A percentile compares a stretch with the other conserved stretches of the same genome.
These are phyloP conservation scores for Rhodinocichla rosea DNA, from an alignment of 2,113 vertebrate genomes.

Conservation along the genomic window DNA sequence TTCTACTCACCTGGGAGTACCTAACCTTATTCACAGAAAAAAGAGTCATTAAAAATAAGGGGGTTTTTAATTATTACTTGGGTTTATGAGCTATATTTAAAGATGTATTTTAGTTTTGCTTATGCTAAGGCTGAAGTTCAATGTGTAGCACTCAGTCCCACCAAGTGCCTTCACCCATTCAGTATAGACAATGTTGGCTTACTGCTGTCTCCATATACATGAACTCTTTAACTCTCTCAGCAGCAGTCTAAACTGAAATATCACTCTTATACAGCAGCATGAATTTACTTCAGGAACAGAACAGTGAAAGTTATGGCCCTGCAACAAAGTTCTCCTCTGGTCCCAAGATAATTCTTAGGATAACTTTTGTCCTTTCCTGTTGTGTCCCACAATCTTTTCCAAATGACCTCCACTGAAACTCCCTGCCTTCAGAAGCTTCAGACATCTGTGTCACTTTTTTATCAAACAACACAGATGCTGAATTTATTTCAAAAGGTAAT, in stretches of 20 bases:
- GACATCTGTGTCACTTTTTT: neutral
- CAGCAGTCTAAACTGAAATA: neutral
- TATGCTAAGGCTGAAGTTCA: neutral
- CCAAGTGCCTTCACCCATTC: neutral
- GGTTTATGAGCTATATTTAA: neutral
- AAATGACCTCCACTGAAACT: neutral
- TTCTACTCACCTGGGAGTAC: neutral
- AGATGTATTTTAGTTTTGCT: neutral
- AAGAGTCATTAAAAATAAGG: neutral
- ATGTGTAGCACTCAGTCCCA: neutral
- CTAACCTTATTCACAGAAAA: neutral
- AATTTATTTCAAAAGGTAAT: conserved; percentile 15
- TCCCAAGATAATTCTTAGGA: neutral
- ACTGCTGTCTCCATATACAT: neutral
- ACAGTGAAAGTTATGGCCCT: neutral
- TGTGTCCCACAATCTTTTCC: neutral
- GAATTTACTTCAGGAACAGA: neutral
- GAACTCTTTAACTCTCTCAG: neutral
- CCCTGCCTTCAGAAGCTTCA: neutral
- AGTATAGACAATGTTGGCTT: neutral
- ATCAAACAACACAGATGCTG: neutral
- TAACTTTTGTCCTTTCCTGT: neutral
- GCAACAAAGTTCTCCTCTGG: neutral
- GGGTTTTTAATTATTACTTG: neutral
- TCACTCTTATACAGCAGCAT: neutral